A percentile compares a stretch with the other conserved stretches of the same genome.
Evolutionary conservation across 2,888 invertebrate genomes (phyloP).

Genomic region (Lasioglossum figueresi): DNA sequence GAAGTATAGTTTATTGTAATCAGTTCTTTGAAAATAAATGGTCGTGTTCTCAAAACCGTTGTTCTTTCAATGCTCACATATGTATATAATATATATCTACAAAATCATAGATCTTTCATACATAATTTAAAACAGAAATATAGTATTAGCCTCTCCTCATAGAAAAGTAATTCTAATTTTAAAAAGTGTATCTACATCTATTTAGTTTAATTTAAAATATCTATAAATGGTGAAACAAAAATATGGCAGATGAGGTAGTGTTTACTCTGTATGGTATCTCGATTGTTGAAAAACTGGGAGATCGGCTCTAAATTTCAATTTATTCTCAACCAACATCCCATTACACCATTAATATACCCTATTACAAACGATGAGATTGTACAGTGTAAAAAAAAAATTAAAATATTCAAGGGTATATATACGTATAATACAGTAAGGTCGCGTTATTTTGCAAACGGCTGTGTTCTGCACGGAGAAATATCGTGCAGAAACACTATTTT

Average conservation of each 20-base stretch:
- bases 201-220: slow-evolving; percentile 16
- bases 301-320: neutral
- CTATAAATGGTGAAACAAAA: slow-evolving; percentile 29
- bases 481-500: too few species aligned
- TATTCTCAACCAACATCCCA: slow-evolving; percentile 10
- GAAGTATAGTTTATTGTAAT: slow-evolving; percentile 52
- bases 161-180: slow-evolving; percentile 21
- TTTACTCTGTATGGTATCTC: slow-evolving; percentile 15
- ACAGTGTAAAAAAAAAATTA: neutral
- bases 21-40: slow-evolving; percentile 53
- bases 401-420: slow-evolving; percentile 10
- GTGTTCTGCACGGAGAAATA: too few species aligned
- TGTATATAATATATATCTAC: neutral
- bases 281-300: neutral
- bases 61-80: slow-evolving; percentile 13
- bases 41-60: slow-evolving; percentile 36
- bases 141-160: slow-evolving; percentile 27
- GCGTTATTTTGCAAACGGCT: too few species aligned
- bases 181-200: slow-evolving; percentile 8
- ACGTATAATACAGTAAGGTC: neutral
- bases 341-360: slow-evolving; percentile 10
- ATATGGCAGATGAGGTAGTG: slow-evolving; percentile 36
- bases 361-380: slow-evolving; percentile 8
- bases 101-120: neutral
- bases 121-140: slow-evolving; percentile 9